Base-by-base conservation (phyloP, 1,140 invertebrate species). In the Panagrolaimus sp. region DNA sequence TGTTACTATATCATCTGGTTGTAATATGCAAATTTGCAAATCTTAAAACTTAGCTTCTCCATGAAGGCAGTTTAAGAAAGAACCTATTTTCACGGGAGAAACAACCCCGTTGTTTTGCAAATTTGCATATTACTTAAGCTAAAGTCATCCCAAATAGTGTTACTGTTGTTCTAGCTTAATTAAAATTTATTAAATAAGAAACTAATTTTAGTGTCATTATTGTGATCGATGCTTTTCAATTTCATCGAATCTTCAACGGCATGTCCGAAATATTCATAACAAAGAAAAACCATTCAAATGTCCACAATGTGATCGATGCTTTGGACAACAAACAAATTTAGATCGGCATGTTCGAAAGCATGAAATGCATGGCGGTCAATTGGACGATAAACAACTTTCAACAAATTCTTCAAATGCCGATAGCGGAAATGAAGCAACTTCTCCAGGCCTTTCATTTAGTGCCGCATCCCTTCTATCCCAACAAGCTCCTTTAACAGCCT, bases 221-320 rank as follows among this genome's bases (percentile, higher is more conserved):
- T 98, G 96, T 85, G 94, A 98, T 81, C 87, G 95, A 8, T 94
- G 92, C 0, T 99, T 99, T 84, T 96, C 93, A 69, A 99, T 99
- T 71, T 97, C 94, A 0, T 96, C 93, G 12, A 99, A 99, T 83
- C 87, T 99, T 24, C 96, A 98, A 85, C 88, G 96, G 15, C 96
- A 99, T 85, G 94, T 99, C 3, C 87, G 96, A 47, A 99, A 98
- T 83, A 99, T 99, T 75, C 96, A 99, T 85, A 96, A 98, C 85
- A 95, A 95, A 84, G 91, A 84, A 66, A 78, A 75, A 70, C 76
- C 78, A 64, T 87, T 87, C 79, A 85, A 85, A 70, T 89, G 88
- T 78, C 84, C 83, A 43, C 80, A 96, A 21, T 96, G 94, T 84
- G 93, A 95, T 71, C 87, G 91, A 71, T 95, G 94, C 84, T 98